Percentiles rank a stretch among this genome's conserved stretches.
These are phyloP conservation scores for Syrphus vitripennis DNA, from an alignment of 2,888 invertebrate species.

Conservation along the genomic window DNA sequence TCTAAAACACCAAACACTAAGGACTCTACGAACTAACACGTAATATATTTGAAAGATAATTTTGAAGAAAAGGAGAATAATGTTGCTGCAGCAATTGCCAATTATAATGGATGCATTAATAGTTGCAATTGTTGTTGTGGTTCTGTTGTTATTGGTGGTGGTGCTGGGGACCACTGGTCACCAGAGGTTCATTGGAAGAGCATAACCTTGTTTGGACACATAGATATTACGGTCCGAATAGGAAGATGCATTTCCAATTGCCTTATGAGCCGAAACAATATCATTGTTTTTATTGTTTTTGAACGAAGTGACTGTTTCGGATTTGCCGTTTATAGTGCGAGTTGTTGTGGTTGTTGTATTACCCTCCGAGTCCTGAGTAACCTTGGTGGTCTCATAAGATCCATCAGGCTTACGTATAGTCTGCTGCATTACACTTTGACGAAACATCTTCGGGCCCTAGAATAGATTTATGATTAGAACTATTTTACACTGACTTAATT, in stretches of 20 bases:
- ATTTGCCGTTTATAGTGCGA: slow-evolving; percentile 78
- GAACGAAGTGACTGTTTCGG: slow-evolving; percentile 77
- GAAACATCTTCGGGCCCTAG: slow-evolving; percentile 81
- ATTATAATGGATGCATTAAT: slow-evolving; percentile 73
- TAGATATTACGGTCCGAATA: slow-evolving; percentile 78
- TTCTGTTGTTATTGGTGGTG: slow-evolving; percentile 59
- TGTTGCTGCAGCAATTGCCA: slow-evolving; percentile 70
- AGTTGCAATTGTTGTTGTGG: slow-evolving; percentile 73
- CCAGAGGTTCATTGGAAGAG: slow-evolving; percentile 81
- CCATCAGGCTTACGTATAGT: slow-evolving; percentile 84
- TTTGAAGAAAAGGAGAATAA: slow-evolving; percentile 73
- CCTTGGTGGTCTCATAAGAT: slow-evolving; percentile 83
- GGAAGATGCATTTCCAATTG: slow-evolving; percentile 37
- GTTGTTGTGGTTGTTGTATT: slow-evolving; percentile 84
- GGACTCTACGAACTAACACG: slow-evolving; percentile 79
- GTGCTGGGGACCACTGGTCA: slow-evolving; percentile 79
- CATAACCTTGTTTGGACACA: slow-evolving; percentile 81
- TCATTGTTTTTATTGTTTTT: slow-evolving; percentile 16
- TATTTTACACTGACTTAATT: neutral
- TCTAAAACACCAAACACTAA: slow-evolving; percentile 81
- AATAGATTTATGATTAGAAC: neutral
- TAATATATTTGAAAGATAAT: slow-evolving; percentile 79
- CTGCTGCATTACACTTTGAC: slow-evolving; percentile 82
- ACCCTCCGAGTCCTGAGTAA: slow-evolving; percentile 83
- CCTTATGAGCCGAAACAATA: neutral